Evolutionary conservation across 1,140 invertebrate genomes (phyloP), one percentile per base, ranked within the genome.

Genomic region (Macrobrachium rosenbergii): DNA sequence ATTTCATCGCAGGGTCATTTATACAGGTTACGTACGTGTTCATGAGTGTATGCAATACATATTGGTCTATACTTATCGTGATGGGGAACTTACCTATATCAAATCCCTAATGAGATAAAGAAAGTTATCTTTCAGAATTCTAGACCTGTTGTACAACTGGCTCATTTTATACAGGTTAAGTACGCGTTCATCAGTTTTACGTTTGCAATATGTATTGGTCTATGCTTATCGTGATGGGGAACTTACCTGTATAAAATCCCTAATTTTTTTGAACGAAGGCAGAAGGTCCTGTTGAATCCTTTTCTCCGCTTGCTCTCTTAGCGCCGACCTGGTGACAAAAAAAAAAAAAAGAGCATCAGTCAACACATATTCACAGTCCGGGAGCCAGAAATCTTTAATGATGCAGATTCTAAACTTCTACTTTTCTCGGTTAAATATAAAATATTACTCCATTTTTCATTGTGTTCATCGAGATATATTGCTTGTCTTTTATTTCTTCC

Each of bases 221-320:
- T n/a, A n/a, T n/a, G n/a, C n/a, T n/a, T n/a, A n/a, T n/a, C n/a
- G n/a, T n/a, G n/a, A n/a, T n/a, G n/a, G n/a, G n/a, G n/a, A n/a
- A n/a, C n/a, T n/a, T n/a, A 87, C 86, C 72, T 77, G 28, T 58
- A 87, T 82, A 21, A 82, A 87, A 28, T 82, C 80, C 14, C 80
- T 64, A 23, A 87, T 82, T 17, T 79, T 88, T 72, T 60, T 80
- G 59, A 86, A 90, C 1, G 88, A 87, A 3, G 89, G 90, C 0
- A 90, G 76, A 0, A 90, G 72, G 63, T 88, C 79, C n/a, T 90
- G 89, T 14, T 83, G 73, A 52, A 90, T 89, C 3, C 87, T 88
- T 63, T 90, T 88, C 45, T 83, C 87, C 2, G 90, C 89, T 62
- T 89, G 89, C 67, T 90, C 83, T 21, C 78, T 77, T 69, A 88